Evolutionary conservation across 2,797 vertebrate genomes (phyloP), one percentile per base, ranked within the genome.

Genomic region (Pygocentrus nattereri): DNA sequence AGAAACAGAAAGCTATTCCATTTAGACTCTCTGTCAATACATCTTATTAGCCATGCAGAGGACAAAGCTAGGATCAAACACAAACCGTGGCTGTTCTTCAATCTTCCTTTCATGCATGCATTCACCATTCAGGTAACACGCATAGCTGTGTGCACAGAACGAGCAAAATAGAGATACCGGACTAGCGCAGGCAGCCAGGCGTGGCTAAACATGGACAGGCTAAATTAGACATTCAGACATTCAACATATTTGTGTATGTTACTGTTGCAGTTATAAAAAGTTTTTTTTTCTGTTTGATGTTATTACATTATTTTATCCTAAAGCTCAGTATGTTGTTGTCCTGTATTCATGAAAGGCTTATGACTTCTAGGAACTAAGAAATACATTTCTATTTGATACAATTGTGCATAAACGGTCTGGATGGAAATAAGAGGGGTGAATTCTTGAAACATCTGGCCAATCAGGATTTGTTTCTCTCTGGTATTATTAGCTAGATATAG

Each of bases 1-100:
- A 38, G 30, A 38, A 72, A 73, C 13, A 30, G 30, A 38, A 73
- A 34, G 30, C 49, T 34, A 31, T 73, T 73, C 49, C 49, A 56
- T 73, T 56, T 56, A 56, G 50, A 56, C 70, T 54, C 19, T 19
- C 49, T 56, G 30, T 56, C 70, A 73, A 56, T 38, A 73, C 25
- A 19, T 34, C 70, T 54, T 54, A 71, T 71, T 71, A 56, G 25
- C 30, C 11, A 21, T 73, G 19, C 50, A n/a, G 49, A 23, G 18
- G 30, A 73, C 19, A 12, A 5, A 16, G 31, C 27, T 19, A 13
- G 16, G 44, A 50, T 71, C 25, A 54, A 34, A 54, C 50, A 56
- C 18, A 73, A 54, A 19, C n/a, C 27, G 34, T 21, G 47, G 30
- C 19, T 54, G 18, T 15, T 52, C 25, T 54, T 54, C 47, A 54